phyloP scores from a whole-genome alignment of 2,113 vertebrate species.

The Barnardius zonarius region DNA sequence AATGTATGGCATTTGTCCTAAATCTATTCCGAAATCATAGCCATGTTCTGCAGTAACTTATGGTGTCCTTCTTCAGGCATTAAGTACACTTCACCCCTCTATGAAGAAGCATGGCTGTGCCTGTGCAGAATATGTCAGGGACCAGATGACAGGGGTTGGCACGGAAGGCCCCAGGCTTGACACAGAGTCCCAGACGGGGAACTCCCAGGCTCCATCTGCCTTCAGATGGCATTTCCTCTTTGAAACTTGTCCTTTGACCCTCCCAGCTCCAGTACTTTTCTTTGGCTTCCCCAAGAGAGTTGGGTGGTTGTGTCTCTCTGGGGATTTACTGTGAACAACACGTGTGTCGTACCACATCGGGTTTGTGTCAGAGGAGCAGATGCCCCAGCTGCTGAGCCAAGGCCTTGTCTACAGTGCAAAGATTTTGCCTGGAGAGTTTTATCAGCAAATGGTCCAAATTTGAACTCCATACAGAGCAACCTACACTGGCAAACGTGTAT shows the following conservation, averaged over 20 bases:
- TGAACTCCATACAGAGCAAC: not conserved
- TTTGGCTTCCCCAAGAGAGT: not conserved
- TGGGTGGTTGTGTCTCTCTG: not conserved
- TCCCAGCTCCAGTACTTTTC: not conserved
- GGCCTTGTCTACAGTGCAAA: not conserved
- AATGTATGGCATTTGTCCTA: not conserved
- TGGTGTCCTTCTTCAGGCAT: not conserved
- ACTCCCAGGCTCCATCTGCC: not conserved
- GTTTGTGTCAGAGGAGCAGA: not conserved
- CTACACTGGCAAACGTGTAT: not conserved
- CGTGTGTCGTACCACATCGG: accelerated
- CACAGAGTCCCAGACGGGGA: not conserved
- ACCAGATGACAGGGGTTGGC: accelerated
- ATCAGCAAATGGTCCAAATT: not conserved
- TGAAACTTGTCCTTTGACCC: not conserved
- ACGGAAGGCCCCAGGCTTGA: accelerated
- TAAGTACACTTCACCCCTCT: not conserved
- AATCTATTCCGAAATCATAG: not conserved
- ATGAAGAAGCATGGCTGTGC: not conserved
- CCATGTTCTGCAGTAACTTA: not conserved
- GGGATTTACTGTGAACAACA: not conserved
- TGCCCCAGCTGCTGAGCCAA: not conserved
- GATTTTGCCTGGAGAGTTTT: not conserved
- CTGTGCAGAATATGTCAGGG: accelerated
- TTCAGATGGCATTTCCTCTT: not conserved